phyloP scores from a whole-genome alignment of 1,140 invertebrate genomes.

The Pseudomyrmex sp. region DNA sequence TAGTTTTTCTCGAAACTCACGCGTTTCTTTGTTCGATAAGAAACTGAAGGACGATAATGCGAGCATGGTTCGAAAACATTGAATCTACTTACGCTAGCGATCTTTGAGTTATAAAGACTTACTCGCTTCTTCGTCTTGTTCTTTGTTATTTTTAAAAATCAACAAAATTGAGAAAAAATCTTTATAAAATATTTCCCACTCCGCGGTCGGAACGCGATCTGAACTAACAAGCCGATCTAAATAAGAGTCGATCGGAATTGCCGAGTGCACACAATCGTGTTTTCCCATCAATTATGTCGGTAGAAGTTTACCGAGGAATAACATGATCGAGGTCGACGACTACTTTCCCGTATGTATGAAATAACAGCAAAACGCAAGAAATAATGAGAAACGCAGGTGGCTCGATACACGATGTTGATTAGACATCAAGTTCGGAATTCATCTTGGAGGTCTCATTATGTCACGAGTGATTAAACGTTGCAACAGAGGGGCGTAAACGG shows the following conservation, averaged over 20 bases:
- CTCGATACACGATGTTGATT: not conserved
- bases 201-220: not conserved
- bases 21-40: slow-evolving; percentile 12
- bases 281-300: not conserved
- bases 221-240: not conserved
- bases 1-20: not conserved
- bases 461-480: slow-evolving; percentile 62
- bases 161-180: too few relatives aligned
- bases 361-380: slow-evolving; percentile 8
- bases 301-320: not conserved
- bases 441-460: slow-evolving; percentile 58
- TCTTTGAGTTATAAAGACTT: not conserved
- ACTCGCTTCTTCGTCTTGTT: not conserved
- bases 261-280: not conserved
- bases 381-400: slow-evolving; percentile 30
- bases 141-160: too few relatives aligned
- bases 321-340: slow-evolving; percentile 9
- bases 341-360: slow-evolving; percentile 5
- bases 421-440: slow-evolving; percentile 33
- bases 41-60: not conserved
- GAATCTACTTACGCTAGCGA: not conserved
- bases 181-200: not conserved
- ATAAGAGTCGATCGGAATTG: not conserved
- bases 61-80: not conserved
- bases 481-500: slow-evolving; percentile 42